Evolutionary conservation across 2,113 vertebrate genomes (phyloP), one percentile per base, ranked within the genome.

Genomic region (Bufo bufo): DNA sequence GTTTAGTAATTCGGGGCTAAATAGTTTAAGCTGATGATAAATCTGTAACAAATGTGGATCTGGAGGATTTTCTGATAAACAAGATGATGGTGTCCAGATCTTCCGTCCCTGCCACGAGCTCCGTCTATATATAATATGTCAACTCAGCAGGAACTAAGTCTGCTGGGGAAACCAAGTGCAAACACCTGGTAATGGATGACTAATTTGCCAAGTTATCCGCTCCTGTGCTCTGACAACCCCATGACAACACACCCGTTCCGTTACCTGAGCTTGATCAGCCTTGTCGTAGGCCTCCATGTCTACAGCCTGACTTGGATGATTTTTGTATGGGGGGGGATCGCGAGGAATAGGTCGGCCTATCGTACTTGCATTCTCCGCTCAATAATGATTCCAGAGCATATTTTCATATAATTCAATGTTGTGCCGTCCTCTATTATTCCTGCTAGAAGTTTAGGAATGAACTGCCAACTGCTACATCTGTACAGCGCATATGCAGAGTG

Each of bases 31-130:
- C n/a, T 59, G 20, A 47, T 59, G 65, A 33, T 69, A 66, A 86
- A 69, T 86, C 7, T 78, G 6, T 63, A 86, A 86, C 85, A 86
- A 79, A 79, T 79, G 85, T 86, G 61, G 20, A 66, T 33, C n/a
- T 86, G 79, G 85, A 86, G 13, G 23, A 43, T 16, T 6, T 0
- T 58, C 19, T n/a, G 56, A 61, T 86, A 77, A 78, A 77, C 85
- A 66, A 77, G 74, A 23, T 85, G 84, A 85, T 85, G 77, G 69
- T 47, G 58, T 86, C 61, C 71, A 78, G 47, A 50, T 5, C 12
- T 14, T 7, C 47, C n/a, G 7, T n/a, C 47, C 4, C 20, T 8
- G 14, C 45, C 9, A 13, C 6, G 33, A 47, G 43, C 50, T 85
- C 66, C 33, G 23, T 49, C 33, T 16, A 43, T 79, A 79, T 23